Evolutionary conservation across 2,888 invertebrate species (phyloP).

Genomic region (Caradrina clavipalpis): DNA sequence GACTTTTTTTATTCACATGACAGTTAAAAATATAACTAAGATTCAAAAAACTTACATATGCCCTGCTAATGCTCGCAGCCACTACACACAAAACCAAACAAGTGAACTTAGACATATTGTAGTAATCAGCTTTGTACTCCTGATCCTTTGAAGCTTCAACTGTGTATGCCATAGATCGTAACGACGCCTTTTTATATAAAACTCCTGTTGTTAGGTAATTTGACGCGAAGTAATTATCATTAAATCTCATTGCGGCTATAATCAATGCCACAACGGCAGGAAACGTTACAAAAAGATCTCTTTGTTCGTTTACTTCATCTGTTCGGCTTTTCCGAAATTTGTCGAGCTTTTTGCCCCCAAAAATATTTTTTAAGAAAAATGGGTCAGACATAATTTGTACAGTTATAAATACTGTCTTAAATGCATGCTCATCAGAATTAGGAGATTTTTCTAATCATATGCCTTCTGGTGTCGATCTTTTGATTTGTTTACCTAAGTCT

Average conservation of each 20-base stretch:
- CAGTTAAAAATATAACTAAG: neutral
- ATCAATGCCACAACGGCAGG: slow-evolving; percentile 46
- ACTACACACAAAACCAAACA: slow-evolving; percentile 41
- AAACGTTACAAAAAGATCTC: slow-evolving; percentile 35
- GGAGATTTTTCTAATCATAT: too few species aligned
- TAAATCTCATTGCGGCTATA: slow-evolving; percentile 31
- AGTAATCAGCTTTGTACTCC: slow-evolving; percentile 13
- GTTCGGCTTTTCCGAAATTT: slow-evolving; percentile 8
- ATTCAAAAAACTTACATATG: slow-evolving; percentile 45
- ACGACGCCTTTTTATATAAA: slow-evolving; percentile 55
- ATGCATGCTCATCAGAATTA: too few species aligned
- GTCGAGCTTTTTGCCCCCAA: neutral
- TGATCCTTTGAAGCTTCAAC: slow-evolving; percentile 47
- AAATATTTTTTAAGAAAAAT: neutral
- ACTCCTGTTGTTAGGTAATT: slow-evolving; percentile 34
- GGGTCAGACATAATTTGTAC: too few species aligned
- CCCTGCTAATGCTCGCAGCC: slow-evolving; percentile 41
- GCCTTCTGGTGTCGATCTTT: too few species aligned
- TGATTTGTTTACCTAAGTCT: too few species aligned
- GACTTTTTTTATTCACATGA: too few species aligned
- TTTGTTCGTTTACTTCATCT: slow-evolving; percentile 26
- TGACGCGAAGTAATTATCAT: slow-evolving; percentile 54
- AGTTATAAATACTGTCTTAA: too few species aligned
- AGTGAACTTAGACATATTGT: slow-evolving; percentile 48
- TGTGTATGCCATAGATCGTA: slow-evolving; percentile 31